Conservation (phyloP, 2,888 invertebrate species). For the Drosophila paranaensis region DNA sequence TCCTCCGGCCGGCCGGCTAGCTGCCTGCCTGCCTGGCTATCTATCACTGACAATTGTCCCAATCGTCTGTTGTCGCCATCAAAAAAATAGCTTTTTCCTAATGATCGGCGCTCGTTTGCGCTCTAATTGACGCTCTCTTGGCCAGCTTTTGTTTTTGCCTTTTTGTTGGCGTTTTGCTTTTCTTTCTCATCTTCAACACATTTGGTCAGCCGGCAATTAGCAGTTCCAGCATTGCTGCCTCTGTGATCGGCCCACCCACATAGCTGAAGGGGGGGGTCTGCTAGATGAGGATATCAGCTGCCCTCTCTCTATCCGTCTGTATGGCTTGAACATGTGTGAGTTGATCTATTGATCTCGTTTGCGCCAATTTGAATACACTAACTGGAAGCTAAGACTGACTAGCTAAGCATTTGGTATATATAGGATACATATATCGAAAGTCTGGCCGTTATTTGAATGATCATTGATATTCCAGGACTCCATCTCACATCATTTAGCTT, state of each 20-base stretch:
- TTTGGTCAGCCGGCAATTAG: constrained; percentile 47
- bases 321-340: constrained; percentile 1
- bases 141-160: constrained; percentile 6
- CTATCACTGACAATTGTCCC: constrained; percentile 73
- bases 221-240: constrained; percentile 22
- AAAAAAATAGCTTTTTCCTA: constrained; percentile 52
- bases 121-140: constrained; percentile 66
- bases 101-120: constrained; percentile 68
- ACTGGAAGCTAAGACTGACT: neutral
- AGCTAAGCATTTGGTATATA: too few species aligned
- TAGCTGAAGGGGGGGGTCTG: neutral
- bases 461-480: too few species aligned
- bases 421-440: too few species aligned
- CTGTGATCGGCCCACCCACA: constrained; percentile 21
- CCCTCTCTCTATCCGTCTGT: neutral
- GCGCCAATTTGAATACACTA: neutral
- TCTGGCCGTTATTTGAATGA: too few species aligned
- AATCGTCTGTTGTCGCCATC: constrained; percentile 35
- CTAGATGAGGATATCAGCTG: too few species aligned
- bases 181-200: constrained; percentile 26
- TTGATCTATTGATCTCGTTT: constrained; percentile 1
- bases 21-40: constrained; percentile 45
- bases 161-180: constrained; percentile 1
- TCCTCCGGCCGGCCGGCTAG: constrained; percentile 23
- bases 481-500: too few species aligned